These are phyloP conservation scores for Odontamblyopus lacepedii DNA, from an alignment of 2,797 vertebrate species.

Conservation along the genomic window DNA sequence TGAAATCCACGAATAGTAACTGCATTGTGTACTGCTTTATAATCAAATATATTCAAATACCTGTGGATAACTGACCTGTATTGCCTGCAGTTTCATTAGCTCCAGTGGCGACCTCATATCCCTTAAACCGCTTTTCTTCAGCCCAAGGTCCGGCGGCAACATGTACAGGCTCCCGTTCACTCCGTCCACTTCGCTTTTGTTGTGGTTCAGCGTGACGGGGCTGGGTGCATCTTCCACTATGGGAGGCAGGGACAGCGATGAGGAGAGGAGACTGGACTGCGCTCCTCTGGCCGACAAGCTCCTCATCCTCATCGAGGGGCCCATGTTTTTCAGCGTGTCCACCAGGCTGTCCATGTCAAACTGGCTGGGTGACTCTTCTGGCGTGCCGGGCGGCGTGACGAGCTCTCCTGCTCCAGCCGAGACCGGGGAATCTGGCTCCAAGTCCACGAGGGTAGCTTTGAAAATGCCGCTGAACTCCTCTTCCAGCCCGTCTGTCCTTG, in stretches of 20 bases:
- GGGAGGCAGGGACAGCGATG: slow-evolving; percentile 82
- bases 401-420: slow-evolving; percentile 39
- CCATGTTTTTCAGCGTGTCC: slow-evolving; percentile 89
- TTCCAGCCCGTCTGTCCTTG: slow-evolving; percentile 5
- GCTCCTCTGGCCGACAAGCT: slow-evolving; percentile 42
- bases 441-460: slow-evolving; percentile 74
- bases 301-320: slow-evolving; percentile 79
- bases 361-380: slow-evolving; percentile 57
- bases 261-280: slow-evolving; percentile 50
- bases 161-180: slow-evolving; percentile 32
- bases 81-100: slow-evolving; percentile 69
- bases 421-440: slow-evolving; percentile 57
- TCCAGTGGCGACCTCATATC: slow-evolving; percentile 73
- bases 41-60: neutral
- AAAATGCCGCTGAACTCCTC: slow-evolving; percentile 65
- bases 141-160: slow-evolving; percentile 67
- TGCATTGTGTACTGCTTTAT: neutral
- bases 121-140: slow-evolving; percentile 50
- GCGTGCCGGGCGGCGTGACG: slow-evolving; percentile 46
- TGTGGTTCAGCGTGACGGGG: neutral
- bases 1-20: no score
- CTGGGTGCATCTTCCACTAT: slow-evolving; percentile 83
- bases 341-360: slow-evolving; percentile 87
- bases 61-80: slow-evolving; percentile 42
- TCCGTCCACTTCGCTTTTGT: neutral